Percentiles rank a stretch among this genome's conserved stretches.
Evolutionary conservation across 2,888 invertebrate species (phyloP).

Genomic region (Caenorhabditis sp.): DNA sequence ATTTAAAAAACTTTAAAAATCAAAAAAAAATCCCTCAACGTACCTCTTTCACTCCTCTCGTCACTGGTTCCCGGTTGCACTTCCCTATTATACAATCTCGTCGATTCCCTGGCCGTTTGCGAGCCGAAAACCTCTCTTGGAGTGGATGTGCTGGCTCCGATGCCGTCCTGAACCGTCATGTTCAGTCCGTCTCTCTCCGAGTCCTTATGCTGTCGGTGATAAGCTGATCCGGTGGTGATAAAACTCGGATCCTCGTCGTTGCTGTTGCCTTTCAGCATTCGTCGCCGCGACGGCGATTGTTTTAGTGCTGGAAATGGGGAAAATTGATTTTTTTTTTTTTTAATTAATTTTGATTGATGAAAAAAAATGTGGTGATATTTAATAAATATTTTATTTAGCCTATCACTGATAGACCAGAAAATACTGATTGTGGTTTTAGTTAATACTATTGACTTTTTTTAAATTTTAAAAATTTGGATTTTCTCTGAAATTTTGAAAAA

Average conservation of each 20-base stretch:
- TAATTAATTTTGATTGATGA: no score
- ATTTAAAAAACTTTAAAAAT: constrained; percentile 2
- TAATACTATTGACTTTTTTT: no score
- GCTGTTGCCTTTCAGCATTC: constrained; percentile 56
- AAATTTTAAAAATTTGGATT: no score
- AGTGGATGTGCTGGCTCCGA: constrained; percentile 30
- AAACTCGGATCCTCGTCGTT: constrained; percentile 48
- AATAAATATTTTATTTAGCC: no score
- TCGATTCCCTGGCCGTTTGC: constrained; percentile 60
- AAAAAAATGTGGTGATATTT: no score
- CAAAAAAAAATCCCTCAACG: constrained; percentile 3
- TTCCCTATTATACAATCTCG: constrained; percentile 51
- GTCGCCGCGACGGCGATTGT: constrained; percentile 74
- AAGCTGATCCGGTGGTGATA: neutral
- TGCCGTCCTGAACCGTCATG: constrained; percentile 25
- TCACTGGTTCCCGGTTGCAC: constrained; percentile 21
- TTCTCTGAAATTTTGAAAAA: no score
- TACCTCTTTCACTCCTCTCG: constrained; percentile 20
- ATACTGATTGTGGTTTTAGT: neutral
- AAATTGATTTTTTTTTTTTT: no score
- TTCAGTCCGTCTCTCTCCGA: constrained; percentile 49
- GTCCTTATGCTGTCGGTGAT: constrained; percentile 38
- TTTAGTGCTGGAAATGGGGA: constrained; percentile 77
- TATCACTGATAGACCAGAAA: no score
- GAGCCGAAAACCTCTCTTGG: constrained; percentile 45